A percentile compares a stretch with the other conserved stretches of the same genome.
These are phyloP conservation scores for Melanaphis sacchari DNA, from an alignment of 1,140 invertebrate species.

Conservation along the genomic window DNA sequence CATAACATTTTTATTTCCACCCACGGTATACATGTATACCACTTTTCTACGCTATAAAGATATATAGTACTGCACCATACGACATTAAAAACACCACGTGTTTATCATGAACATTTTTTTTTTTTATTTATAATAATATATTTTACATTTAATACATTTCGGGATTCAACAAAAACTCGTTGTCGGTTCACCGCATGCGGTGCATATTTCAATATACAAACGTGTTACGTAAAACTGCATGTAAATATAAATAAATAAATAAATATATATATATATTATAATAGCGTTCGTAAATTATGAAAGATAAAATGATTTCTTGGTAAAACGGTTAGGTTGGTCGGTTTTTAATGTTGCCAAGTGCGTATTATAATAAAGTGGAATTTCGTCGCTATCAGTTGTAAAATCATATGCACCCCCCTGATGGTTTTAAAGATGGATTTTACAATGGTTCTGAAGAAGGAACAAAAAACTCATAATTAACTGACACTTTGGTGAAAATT, in stretches of 20 bases:
- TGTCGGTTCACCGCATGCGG: conserved; percentile 41
- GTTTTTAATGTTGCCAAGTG: neutral
- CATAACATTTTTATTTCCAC: conserved; percentile 6
- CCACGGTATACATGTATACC: conserved; percentile 1
- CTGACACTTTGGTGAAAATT: neutral
- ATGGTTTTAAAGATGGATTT: neutral
- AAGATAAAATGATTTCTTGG: conserved; percentile 35
- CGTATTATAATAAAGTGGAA: neutral
- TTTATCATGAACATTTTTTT: conserved; percentile 7
- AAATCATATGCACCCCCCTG: neutral
- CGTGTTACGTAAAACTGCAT: conserved; percentile 9
- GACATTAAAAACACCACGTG: conserved; percentile 3
- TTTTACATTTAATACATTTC: neutral
- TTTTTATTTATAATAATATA: neutral
- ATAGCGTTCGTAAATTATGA: conserved; percentile 41
- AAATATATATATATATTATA: neutral
- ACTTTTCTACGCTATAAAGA: neutral
- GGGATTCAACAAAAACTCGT: conserved; percentile 5
- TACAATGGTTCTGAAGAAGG: neutral
- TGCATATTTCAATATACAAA: neutral
- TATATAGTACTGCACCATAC: neutral
- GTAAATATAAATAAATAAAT: neutral
- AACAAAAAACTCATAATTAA: neutral
- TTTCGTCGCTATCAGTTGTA: conserved; percentile 25
- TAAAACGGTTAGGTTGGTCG: conserved; percentile 26